Base-by-base conservation (phyloP, 2,888 invertebrate genomes). In the Ephialtes manifestator region DNA sequence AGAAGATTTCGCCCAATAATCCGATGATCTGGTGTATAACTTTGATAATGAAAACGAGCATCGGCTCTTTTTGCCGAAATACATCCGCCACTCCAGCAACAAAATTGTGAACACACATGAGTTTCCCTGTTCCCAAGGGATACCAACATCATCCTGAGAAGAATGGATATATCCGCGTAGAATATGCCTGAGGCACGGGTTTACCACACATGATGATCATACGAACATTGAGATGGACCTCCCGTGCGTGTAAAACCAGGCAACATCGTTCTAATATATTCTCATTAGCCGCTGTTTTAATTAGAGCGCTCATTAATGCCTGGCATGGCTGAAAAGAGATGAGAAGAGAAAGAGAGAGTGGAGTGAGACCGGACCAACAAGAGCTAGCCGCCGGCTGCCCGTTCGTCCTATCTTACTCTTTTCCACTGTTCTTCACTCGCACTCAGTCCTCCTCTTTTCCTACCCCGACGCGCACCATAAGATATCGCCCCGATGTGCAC, bases 231-330 rank as follows among this genome's bases (percentile, higher is more conserved):
- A 79, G 75, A 85, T 74, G 67, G 85, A 84, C 87, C 81, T 88
- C 88, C 88, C 72, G 72, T 72, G 65, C 63, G 71, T 79, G 79
- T 79, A 80, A 79, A 72, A 80, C 71, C 71, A 24, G 79, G 85
- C 87, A 88, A 87, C 91, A 87, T 89, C 90, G 88, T 91, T 91
- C 91, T 92, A 91, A 92, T 92, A 91, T 92, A 91, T 92, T 92
- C 91, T 92, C 92, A 92, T 92, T 92, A 92, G 89, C 90, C 89
- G 88, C 88, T 89, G 89, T 92, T 92, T 92, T 92, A 92, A 92
- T 92, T 92, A 92, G 92, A 91, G 88, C 90, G 89, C 90, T 92
- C 92, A 90, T 92, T 92, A 92, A 92, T 91, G 90, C 90, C 85
- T 81, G 89, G 89, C 87, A 88, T 87, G 89, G 86, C 86, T 70